Evolutionary conservation across 2,113 vertebrate genomes (phyloP).

Genomic region (Orcinus orca): DNA sequence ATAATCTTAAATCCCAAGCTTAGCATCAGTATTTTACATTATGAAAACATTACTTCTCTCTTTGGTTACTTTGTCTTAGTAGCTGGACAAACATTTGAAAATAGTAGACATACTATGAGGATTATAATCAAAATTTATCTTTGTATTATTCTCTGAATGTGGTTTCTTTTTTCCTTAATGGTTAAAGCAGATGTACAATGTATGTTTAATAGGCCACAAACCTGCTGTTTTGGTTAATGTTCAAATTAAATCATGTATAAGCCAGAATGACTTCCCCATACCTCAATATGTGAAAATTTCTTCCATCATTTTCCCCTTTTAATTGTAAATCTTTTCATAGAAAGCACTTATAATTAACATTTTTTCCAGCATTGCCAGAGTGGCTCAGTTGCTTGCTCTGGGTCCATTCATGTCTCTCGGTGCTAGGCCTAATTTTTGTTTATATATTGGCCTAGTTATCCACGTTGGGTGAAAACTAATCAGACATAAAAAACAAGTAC

Average conservation of each 20-base stretch:
- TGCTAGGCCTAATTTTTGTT: neutral
- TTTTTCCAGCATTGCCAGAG: neutral
- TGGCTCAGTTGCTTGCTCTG: neutral
- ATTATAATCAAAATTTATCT: neutral
- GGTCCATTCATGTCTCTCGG: accelerated
- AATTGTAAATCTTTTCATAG: neutral
- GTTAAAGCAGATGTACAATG: neutral
- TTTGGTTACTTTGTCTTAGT: neutral
- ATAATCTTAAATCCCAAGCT: neutral
- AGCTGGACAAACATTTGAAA: neutral
- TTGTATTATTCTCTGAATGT: neutral
- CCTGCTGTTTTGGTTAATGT: neutral
- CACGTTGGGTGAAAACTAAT: neutral
- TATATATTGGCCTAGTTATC: neutral
- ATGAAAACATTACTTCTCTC: neutral
- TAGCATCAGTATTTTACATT: neutral
- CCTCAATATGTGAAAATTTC: neutral
- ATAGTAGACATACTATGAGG: neutral
- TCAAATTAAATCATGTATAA: neutral
- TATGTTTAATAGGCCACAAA: neutral
- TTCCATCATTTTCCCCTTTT: neutral
- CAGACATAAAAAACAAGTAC: neutral
- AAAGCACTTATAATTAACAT: neutral
- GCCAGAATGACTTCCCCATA: neutral
- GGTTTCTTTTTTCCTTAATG: neutral